Base-by-base conservation (phyloP, 2,113 vertebrate genomes). In the Xenopus laevis region DNA sequence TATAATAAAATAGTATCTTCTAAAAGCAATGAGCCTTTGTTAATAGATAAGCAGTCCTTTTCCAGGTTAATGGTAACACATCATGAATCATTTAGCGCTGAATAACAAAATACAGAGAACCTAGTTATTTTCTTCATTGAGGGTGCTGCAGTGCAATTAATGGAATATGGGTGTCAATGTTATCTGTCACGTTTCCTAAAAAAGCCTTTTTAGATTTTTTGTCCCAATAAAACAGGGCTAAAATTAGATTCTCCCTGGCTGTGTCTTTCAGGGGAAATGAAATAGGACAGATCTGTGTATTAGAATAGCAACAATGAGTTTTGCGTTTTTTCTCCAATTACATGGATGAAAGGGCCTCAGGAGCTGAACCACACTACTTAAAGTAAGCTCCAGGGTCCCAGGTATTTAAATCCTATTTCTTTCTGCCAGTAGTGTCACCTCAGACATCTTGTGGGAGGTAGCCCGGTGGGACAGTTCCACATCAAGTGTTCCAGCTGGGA, bases 31-130 rank as follows among this genome's bases (percentile, higher is more conserved):
- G 23, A 30, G 55, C 45, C 53, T 33, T 17, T 60, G n/a, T 44
- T 69, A 76, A 69, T 69, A 62, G 27, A 69, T 68, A 76, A 76
- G 65, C 47, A 61, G 45, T 8, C 21, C 8, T 68, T 68, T 10
- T 68, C n/a, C 11, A 60, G 65, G 21, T 16, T 21, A 21, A 60
- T 68, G 45, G 21, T 47, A 68, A 74, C 63, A 66, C 63, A 67
- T 74, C 23, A 69, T 55, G 61, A 76, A 69, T 7, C 27, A 63
- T 27, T 55, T n/a, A 64, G 27, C n/a, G n/a, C 62, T 3, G n/a
- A 4, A 16, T 18, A 21, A 20, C n/a, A 67, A 60, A 23, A 50
- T 20, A 6, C 16, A 72, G 21, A 50, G 40, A 13, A n/a, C 17
- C 17, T 33, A 33, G 21, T 53, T 63, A 30, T 66, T 66, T 18